Evolutionary conservation across 2,888 invertebrate species (phyloP), one percentile per base, ranked within the genome.

Genomic region (Agrilus cyanescens): DNA sequence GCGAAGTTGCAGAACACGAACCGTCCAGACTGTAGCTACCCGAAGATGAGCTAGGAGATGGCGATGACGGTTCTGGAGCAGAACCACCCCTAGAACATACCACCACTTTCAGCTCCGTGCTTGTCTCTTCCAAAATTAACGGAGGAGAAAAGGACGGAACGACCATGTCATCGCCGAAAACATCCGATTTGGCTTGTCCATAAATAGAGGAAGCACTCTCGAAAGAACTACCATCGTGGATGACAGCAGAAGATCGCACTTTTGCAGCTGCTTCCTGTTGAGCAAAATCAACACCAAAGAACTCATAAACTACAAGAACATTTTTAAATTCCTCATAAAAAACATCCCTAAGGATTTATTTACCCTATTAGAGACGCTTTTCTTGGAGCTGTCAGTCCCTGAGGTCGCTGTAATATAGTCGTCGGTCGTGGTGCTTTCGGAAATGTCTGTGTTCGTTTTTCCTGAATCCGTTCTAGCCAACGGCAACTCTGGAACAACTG

Each of bases 331-430:
- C 8, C 8, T n/a, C n/a, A n/a, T n/a, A n/a, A n/a, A n/a, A n/a
- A n/a, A n/a, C n/a, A n/a, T n/a, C n/a, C n/a, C n/a, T n/a, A n/a
- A n/a, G n/a, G n/a, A n/a, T n/a, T n/a, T 25, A 53, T 67, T 59
- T 85, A 35, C 86, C 82, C 55, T 85, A 78, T 61, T 77, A 71
- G 70, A 72, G 18, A 62, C 62, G 57, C 76, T 77, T 63, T 73
- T 75, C 58, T 80, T 76, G 13, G 82, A 82, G 57, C 78, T 82
- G 59, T 82, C 67, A 8, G 67, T 66, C 47, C 64, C 82, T 41
- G 82, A 77, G 64, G 81, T 89, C 61, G 89, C 89, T 54, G 89
- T 89, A 51, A 86, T 82, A 64, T 89, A 89, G 66, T 89, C 89
- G 65, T 89, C 88, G n/a, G 75, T 75, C 14, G 82, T 82, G 46